Conservation (phyloP, 2,113 vertebrate species). For the Galemys pyrenaicus region DNA sequence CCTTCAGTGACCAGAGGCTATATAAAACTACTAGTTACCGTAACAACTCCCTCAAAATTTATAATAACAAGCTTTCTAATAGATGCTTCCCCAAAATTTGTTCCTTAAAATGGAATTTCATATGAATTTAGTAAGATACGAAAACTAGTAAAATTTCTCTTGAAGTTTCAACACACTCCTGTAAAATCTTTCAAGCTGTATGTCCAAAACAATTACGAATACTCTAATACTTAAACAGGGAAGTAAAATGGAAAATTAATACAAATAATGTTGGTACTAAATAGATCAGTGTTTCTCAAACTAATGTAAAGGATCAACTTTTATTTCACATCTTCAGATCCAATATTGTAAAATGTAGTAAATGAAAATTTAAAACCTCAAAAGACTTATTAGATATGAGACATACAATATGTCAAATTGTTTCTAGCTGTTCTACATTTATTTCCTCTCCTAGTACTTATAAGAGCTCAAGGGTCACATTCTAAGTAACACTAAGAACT, state of each 20-base stretch:
- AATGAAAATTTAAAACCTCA: background rate
- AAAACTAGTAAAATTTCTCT: background rate
- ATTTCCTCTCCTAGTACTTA: background rate
- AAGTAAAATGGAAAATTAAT: slow-evolving; percentile 21
- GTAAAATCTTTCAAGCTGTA: slow-evolving; percentile 17
- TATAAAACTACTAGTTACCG: background rate
- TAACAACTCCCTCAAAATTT: slow-evolving; percentile 52
- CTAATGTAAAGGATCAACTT: background rate
- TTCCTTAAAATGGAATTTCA: slow-evolving; percentile 27
- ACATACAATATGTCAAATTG: slow-evolving; percentile 24
- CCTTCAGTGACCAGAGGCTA: background rate
- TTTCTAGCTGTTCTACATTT: slow-evolving; percentile 46
- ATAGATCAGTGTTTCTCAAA: background rate
- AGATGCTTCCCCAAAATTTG: background rate
- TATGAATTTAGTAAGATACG: slow-evolving; percentile 17
- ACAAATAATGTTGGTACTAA: background rate
- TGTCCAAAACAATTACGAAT: background rate
- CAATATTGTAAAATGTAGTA: background rate
- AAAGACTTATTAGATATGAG: background rate
- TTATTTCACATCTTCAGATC: background rate
- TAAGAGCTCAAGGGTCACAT: background rate
- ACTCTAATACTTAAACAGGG: background rate
- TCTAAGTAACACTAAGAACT: background rate
- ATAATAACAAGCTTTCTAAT: slow-evolving; percentile 30
- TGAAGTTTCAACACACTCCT: background rate